Base-by-base conservation (phyloP, 1,140 invertebrate genomes). In the Fopius arisanus region DNA sequence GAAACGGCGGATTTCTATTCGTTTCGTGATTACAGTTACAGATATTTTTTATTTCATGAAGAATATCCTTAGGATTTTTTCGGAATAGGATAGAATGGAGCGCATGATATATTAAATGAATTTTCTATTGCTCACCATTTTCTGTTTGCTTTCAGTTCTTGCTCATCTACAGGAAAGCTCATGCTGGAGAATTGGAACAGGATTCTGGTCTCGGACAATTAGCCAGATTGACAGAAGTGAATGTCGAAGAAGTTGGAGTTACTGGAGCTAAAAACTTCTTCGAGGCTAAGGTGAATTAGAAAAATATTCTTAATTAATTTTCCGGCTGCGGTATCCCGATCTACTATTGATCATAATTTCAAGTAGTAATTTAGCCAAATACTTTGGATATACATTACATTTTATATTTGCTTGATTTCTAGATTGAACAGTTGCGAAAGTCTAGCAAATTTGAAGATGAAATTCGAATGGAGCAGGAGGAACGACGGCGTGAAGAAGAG, bases 221-320 rank as follows among this genome's bases (percentile, higher is more conserved):
- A 76, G 95, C 95, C 0, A 90, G 92, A 76, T 88, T 96, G 10
- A 96, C 95, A 6, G 95, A 96, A 87, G 93, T 97, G 66, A 92
- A 96, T 82, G 95, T 97, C 0, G 94, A 96, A 65, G 92, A 96
- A 89, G 95, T 96, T 21, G 96, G 96, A 21, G 95, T 97, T 0
- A 93, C 92, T 73, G 96, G 95, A 26, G 96, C 96, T 2, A 97
- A 96, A 84, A 92, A 93, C 81, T 97, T 97, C 87, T 97, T 97
- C 80, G 95, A 97, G 90, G 95, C 95, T 2, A 97, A 97, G 87
- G 93, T 92, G 89, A 74, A 59, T 23, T 41, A 12, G 19, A 70
- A 68, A 14, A 7, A 19, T 19, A 14, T 33, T 74, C 69, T 51
- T 7, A n/a, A 37, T 43, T 23, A 43, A 48, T 48, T 4, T 67